Evolutionary conservation across 2,888 invertebrate species (phyloP), one percentile per base, ranked within the genome.

Genomic region (Ernsta delagoae): DNA sequence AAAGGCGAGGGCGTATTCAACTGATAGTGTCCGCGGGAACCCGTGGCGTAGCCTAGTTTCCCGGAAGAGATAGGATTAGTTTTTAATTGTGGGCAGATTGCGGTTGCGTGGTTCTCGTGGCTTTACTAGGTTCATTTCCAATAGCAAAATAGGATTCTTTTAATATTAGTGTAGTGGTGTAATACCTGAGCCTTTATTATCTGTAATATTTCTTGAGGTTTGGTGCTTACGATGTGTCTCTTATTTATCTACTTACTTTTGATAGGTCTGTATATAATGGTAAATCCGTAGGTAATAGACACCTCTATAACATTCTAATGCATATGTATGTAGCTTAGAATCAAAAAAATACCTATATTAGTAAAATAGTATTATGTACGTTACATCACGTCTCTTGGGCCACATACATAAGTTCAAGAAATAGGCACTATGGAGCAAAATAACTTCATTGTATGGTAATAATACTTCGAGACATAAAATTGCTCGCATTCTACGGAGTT

Each of bases 21-120:
- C 53, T 24, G 11, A 34, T 24, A 5, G 16, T 36, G 56, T 6
- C n/a, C 56, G 56, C 56, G 56, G 56, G 36, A 56, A 31, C 53
- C 16, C 50, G 16, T 50, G 8, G 16, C 34, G 34, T 56, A 34
- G 34, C 56, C 36, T 36, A 12, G 34, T 56, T 56, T 56, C 56
- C 36, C 36, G 56, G 56, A 56, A 56, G 56, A 12, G 36, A 7
- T 36, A 56, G 56, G 36, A 36, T 36, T 56, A 24, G 53, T 53
- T 53, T 53, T 53, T 31, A 53, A 53, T 53, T 53, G 24, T 31
- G 53, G 9, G 9, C 53, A 53, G 9, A 50, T 50, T 50, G 50
- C 50, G 16, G 16, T 50, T 24, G 50, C 16, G 53, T 31, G 24
- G 53, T 56, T 56, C 56, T 36, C 34, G 56, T 56, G 36, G 56